These are phyloP conservation scores for Theocolax elegans DNA, from an alignment of 1,140 invertebrate species.

Conservation along the genomic window DNA sequence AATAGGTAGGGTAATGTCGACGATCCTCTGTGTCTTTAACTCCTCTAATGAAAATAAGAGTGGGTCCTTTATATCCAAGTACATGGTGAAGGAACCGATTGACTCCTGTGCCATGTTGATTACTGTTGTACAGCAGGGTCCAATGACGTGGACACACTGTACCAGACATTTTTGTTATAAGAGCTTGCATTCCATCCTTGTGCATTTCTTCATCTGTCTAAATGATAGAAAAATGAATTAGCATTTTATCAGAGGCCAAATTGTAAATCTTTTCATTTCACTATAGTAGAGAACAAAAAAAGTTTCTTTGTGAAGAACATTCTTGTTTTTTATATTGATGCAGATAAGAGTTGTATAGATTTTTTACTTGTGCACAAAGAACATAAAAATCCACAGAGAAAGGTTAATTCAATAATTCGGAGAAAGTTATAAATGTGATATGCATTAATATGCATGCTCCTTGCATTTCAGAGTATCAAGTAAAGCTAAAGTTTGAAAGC, in stretches of 20 bases:
- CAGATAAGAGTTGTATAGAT: no score
- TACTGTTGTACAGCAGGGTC: constrained; percentile 85
- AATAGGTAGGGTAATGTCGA: constrained; percentile 75
- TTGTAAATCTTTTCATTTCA: neutral
- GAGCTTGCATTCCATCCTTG: constrained; percentile 56
- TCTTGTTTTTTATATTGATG: no score
- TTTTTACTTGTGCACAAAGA: no score
- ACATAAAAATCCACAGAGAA: no score
- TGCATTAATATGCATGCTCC: no score
- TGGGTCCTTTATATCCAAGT: constrained; percentile 85
- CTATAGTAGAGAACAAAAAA: no score
- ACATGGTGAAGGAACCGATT: constrained; percentile 92
- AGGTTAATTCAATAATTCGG: no score
- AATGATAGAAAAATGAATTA: constrained; percentile 20
- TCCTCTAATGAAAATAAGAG: constrained; percentile 79
- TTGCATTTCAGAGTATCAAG: no score
- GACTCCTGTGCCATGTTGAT: constrained; percentile 84
- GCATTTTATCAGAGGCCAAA: no score
- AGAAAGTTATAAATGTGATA: no score
- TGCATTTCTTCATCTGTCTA: constrained; percentile 53
- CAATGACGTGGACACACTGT: constrained; percentile 78
- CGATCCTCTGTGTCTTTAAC: constrained; percentile 59
- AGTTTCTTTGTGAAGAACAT: no score
- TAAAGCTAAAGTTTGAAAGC: no score
- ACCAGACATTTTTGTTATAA: constrained; percentile 59